A percentile compares a stretch with the other conserved stretches of the same genome.
These are phyloP conservation scores for Asbolus verrucosus DNA, from an alignment of 1,140 invertebrate species.

Conservation along the genomic window DNA sequence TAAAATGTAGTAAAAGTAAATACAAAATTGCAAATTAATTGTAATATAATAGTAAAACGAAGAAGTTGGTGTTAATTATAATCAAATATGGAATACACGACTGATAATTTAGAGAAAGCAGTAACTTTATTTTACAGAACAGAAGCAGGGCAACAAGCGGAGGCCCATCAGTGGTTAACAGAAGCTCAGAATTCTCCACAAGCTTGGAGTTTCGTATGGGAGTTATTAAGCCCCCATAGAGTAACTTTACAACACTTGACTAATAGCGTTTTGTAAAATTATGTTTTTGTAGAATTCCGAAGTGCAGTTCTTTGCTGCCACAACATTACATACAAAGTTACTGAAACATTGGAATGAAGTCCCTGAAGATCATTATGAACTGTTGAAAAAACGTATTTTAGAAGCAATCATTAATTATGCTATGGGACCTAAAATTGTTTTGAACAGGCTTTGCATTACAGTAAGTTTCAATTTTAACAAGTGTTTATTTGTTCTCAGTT, in stretches of 20 bases:
- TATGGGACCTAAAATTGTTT: slow-evolving; percentile 83
- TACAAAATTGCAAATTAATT: slow-evolving; percentile 21
- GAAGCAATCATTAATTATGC: slow-evolving; percentile 80
- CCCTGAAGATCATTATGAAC: slow-evolving; percentile 79
- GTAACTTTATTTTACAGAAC: slow-evolving; percentile 69
- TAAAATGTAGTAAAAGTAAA: slow-evolving; percentile 38
- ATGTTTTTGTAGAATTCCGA: slow-evolving; percentile 77
- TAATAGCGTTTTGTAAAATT: neutral
- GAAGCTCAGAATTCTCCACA: slow-evolving; percentile 83
- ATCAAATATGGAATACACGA: slow-evolving; percentile 61
- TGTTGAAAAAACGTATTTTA: slow-evolving; percentile 80
- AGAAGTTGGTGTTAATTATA: slow-evolving; percentile 9
- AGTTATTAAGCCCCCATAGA: slow-evolving; percentile 82
- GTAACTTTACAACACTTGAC: slow-evolving; percentile 64
- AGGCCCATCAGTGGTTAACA: slow-evolving; percentile 86
- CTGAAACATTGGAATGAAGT: slow-evolving; percentile 88
- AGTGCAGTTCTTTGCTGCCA: slow-evolving; percentile 93
- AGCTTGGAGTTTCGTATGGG: slow-evolving; percentile 92
- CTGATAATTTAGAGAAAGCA: slow-evolving; percentile 67
- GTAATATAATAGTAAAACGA: neutral
- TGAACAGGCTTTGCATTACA: slow-evolving; percentile 87
- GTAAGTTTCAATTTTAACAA: too few relatives aligned
- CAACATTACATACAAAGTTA: slow-evolving; percentile 88
- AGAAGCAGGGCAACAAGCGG: slow-evolving; percentile 72
- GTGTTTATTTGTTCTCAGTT: slow-evolving; percentile 58